Evolutionary conservation across 2,888 invertebrate genomes (phyloP).

Genomic region (Limnephilus marmoratus): DNA sequence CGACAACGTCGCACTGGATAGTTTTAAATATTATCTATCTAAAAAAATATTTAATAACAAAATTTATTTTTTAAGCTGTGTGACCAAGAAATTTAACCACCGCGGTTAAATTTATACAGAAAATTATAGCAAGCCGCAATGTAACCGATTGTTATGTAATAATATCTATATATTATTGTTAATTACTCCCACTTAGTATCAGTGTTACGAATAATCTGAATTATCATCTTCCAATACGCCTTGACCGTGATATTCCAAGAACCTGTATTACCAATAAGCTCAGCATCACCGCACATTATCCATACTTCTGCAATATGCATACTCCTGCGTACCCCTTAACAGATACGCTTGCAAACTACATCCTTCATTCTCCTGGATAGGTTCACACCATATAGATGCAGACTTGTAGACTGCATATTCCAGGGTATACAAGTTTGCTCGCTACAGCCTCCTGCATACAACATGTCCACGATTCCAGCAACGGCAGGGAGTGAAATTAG

Average conservation of each 20-base stretch:
- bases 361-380: background rate
- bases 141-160: background rate
- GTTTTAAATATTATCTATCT: too few relatives aligned
- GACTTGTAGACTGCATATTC: background rate
- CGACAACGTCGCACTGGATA: too few relatives aligned
- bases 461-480: slow-evolving; percentile 17
- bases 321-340: background rate
- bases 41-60: too few relatives aligned
- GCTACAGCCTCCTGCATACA: background rate
- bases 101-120: too few relatives aligned
- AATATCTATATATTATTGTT: background rate
- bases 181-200: background rate
- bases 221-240: background rate
- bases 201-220: background rate
- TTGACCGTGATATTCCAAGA: background rate
- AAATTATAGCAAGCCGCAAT: background rate
- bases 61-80: too few relatives aligned
- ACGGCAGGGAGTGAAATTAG: slow-evolving; percentile 52
- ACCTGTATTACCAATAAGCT: background rate
- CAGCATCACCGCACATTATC: background rate
- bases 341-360: background rate
- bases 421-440: slow-evolving; percentile 20
- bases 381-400: background rate
- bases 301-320: background rate
- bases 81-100: too few relatives aligned